A percentile compares a stretch with the other conserved stretches of the same genome.
Evolutionary conservation across 2,888 invertebrate species (phyloP).

Genomic region (Petrolisthes cinctipes): DNA sequence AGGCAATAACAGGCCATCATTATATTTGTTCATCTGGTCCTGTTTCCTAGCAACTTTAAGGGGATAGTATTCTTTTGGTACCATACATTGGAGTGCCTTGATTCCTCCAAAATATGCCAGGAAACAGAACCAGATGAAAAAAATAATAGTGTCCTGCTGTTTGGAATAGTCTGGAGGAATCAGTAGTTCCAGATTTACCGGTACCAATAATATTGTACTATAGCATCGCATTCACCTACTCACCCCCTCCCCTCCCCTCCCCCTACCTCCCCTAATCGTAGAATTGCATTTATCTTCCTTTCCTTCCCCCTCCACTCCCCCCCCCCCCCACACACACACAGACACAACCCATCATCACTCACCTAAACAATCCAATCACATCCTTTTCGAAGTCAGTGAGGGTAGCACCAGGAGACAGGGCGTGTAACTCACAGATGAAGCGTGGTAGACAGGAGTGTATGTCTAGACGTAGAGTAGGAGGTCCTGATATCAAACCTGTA

Average conservation of each 20-base stretch:
- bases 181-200: too few species aligned
- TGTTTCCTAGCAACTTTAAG: too few species aligned
- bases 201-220: not conserved
- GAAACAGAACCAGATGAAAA: too few species aligned
- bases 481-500: too few species aligned
- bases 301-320: not conserved
- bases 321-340: not conserved
- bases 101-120: too few species aligned
- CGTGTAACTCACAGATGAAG: conserved; percentile 62
- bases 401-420: conserved; percentile 29
- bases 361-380: conserved; percentile 57
- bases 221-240: not conserved
- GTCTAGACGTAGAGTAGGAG: conserved; percentile 27
- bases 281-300: not conserved
- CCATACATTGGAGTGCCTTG: too few species aligned
- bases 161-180: too few species aligned
- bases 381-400: conserved; percentile 57
- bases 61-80: too few species aligned
- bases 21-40: too few species aligned
- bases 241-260: conserved; percentile 14
- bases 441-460: conserved; percentile 53
- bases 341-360: not conserved
- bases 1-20: too few species aligned
- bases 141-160: too few species aligned
- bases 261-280: not conserved